These are phyloP conservation scores for Sciurus niger DNA, from an alignment of 2,113 vertebrate genomes.

Conservation along the genomic window DNA sequence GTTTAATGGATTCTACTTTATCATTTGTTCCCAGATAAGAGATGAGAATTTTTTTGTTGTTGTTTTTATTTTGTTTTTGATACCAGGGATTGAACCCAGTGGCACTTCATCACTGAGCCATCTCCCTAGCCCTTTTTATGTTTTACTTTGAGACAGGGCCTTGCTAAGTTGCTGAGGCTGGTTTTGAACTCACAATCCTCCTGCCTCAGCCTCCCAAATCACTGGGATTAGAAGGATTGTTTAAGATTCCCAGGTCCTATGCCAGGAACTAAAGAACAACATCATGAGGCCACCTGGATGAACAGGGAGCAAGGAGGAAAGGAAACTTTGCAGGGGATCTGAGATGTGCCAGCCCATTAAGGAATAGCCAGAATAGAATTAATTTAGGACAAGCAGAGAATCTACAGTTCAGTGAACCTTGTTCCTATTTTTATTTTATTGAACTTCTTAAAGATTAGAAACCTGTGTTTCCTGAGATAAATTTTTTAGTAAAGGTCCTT, in stretches of 20 bases:
- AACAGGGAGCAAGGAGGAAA: conserved; percentile 5
- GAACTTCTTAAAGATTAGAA: conserved; percentile 34
- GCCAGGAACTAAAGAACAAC: background rate
- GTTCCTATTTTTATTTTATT: background rate
- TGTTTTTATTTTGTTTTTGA: no score
- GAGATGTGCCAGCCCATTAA: conserved; percentile 27
- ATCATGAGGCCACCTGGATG: background rate
- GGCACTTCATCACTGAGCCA: no score
- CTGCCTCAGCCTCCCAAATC: no score
- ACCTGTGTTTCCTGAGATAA: background rate
- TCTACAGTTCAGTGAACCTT: background rate
- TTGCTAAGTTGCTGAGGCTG: no score
- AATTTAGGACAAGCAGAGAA: conserved; percentile 10
- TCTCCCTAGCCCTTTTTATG: no score
- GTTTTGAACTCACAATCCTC: no score
- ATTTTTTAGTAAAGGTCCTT: conserved; percentile 21
- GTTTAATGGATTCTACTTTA: background rate
- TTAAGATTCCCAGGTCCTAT: conserved; percentile 24
- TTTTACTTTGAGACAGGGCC: no score
- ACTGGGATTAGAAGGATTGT: background rate
- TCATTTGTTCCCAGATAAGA: conserved; percentile 51
- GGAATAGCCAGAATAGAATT: conserved; percentile 8
- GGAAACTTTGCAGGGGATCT: conserved; percentile 1
- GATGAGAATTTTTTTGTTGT: background rate
- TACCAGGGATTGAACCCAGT: no score